Conservation (phyloP, 2,113 vertebrate genomes). For the Oriolus oriolus region DNA sequence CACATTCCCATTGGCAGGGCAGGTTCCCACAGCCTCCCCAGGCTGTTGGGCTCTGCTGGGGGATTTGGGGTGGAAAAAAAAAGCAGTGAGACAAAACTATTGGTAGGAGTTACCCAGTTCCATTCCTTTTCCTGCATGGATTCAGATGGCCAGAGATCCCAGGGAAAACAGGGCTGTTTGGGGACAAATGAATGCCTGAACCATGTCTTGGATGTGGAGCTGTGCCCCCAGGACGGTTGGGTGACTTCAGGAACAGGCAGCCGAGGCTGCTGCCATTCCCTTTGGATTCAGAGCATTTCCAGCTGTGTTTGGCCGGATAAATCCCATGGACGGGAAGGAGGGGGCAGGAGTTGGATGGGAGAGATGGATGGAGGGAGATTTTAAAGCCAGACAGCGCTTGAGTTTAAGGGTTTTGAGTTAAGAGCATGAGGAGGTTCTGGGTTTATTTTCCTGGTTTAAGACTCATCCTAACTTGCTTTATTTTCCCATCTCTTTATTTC, state of each 20-base stretch:
- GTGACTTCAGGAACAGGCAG: rapidly evolving
- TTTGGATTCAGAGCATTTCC: background rate
- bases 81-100: rapidly evolving
- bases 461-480: background rate
- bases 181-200: rapidly evolving
- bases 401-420: background rate
- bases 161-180: rapidly evolving
- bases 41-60: background rate
- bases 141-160: background rate
- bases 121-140: rapidly evolving
- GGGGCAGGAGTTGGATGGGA: background rate
- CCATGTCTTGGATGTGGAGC: rapidly evolving
- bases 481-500: background rate
- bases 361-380: background rate
- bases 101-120: rapidly evolving
- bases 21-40: rapidly evolving
- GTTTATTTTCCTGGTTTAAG: background rate
- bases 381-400: background rate
- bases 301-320: background rate
- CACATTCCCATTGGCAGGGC: rapidly evolving
- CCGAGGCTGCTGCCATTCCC: background rate
- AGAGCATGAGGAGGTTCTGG: background rate
- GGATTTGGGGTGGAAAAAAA: background rate
- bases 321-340: rapidly evolving
- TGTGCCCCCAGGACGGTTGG: rapidly evolving